Conservation (phyloP, 2,888 invertebrate genomes). For the Cryptops parisi region DNA sequence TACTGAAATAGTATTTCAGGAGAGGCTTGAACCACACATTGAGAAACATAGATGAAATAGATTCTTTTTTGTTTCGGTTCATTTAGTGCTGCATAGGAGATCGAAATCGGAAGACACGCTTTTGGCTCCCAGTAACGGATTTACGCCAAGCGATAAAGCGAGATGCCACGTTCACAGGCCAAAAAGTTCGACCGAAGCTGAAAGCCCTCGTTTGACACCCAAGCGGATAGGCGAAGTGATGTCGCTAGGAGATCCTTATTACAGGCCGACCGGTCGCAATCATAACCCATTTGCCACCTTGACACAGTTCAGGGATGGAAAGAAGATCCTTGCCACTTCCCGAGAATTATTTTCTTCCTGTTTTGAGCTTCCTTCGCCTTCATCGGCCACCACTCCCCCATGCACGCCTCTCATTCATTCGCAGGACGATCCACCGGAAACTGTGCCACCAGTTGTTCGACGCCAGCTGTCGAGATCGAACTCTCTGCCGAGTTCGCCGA, state of each 20-base stretch:
- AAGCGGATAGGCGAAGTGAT: slow-evolving; percentile 65
- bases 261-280: slow-evolving; percentile 45
- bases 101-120: slow-evolving; percentile 56
- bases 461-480: slow-evolving; percentile 16
- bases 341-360: slow-evolving; percentile 54
- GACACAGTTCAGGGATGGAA: slow-evolving; percentile 61
- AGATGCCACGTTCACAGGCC: slow-evolving; percentile 42
- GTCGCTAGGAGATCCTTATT: slow-evolving; percentile 68
- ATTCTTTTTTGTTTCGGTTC: not conserved
- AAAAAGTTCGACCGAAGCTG: not conserved
- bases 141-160: slow-evolving; percentile 55
- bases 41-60: not conserved
- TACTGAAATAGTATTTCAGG: too few species aligned
- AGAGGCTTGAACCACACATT: too few species aligned
- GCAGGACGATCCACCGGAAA: not conserved
- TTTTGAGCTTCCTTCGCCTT: slow-evolving; percentile 57
- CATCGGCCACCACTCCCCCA: slow-evolving; percentile 26
- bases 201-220: slow-evolving; percentile 37
- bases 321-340: slow-evolving; percentile 49
- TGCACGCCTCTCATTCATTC: slow-evolving; percentile 24
- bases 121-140: slow-evolving; percentile 34
- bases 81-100: slow-evolving; percentile 47
- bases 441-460: slow-evolving; percentile 16
- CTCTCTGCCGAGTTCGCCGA: slow-evolving; percentile 22
- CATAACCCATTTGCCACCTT: slow-evolving; percentile 59